Percentiles rank a stretch among this genome's conserved stretches.
These are phyloP conservation scores for Boleophthalmus pectinirostris DNA, from an alignment of 2,113 vertebrate species.

Conservation along the genomic window DNA sequence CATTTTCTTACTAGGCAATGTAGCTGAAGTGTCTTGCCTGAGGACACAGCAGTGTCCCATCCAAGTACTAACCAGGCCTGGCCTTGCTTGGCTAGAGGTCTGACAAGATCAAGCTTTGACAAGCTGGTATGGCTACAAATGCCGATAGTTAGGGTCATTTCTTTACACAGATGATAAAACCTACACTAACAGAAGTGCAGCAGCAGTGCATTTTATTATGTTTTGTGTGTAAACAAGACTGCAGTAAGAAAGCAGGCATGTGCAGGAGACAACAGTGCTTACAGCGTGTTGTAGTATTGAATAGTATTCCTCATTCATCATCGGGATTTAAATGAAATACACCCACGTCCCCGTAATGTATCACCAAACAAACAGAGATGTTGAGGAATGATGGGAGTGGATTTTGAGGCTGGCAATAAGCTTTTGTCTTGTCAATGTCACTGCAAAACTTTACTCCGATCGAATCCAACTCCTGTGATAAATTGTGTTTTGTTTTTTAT, in stretches of 20 bases:
- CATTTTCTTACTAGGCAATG: too few relatives aligned
- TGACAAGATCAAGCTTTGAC: too few relatives aligned
- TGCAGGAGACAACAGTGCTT: not conserved
- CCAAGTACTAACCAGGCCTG: too few relatives aligned
- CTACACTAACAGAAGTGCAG: not conserved
- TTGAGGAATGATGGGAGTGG: constrained; percentile 30
- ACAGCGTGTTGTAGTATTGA: not conserved
- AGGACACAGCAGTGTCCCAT: too few relatives aligned
- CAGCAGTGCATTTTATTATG: not conserved
- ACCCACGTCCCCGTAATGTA: constrained; percentile 13
- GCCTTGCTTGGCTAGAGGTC: too few relatives aligned
- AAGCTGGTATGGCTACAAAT: not conserved
- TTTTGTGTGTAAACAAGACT: not conserved
- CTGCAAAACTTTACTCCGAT: constrained; percentile 31
- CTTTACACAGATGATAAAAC: too few relatives aligned
- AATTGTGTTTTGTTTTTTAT: constrained; percentile 50
- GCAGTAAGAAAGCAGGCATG: not conserved
- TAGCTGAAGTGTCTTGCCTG: too few relatives aligned
- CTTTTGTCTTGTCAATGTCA: constrained; percentile 28
- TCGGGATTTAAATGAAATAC: constrained; percentile 4
- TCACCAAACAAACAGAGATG: constrained; percentile 28
- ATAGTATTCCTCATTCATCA: constrained; percentile 3
- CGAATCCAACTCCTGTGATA: constrained; percentile 39
- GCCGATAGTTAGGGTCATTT: not conserved
- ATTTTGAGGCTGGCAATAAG: constrained; percentile 28